These are phyloP conservation scores for Plebejus argus DNA, from an alignment of 2,888 invertebrate genomes.

Conservation along the genomic window DNA sequence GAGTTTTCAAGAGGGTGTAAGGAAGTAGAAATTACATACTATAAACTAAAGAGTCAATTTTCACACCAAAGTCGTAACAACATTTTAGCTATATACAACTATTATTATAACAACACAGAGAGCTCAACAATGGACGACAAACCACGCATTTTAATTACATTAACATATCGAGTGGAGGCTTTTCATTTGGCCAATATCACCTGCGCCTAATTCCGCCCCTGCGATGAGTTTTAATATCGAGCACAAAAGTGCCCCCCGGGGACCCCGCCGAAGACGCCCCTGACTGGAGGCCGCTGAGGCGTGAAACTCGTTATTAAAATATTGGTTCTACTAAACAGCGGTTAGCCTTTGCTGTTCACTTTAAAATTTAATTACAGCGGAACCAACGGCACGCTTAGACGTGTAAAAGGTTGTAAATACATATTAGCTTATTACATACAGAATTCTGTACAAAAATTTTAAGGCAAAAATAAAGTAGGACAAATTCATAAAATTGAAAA, in stretches of 20 bases:
- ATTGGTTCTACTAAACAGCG: slow-evolving; percentile 1
- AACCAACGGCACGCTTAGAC: not conserved
- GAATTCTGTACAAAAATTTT: not conserved
- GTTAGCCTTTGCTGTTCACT: not conserved
- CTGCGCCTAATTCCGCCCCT: not conserved
- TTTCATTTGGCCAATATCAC: not conserved
- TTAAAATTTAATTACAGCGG: slow-evolving; percentile 4
- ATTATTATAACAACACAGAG: too few species aligned
- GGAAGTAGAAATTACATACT: too few species aligned
- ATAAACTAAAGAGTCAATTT: too few species aligned
- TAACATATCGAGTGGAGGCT: not conserved
- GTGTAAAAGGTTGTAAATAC: not conserved
- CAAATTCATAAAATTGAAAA: too few species aligned
- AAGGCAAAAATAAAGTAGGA: not conserved
- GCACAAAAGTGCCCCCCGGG: not conserved
- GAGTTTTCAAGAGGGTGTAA: too few species aligned
- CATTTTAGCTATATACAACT: too few species aligned
- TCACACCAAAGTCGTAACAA: too few species aligned
- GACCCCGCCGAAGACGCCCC: not conserved
- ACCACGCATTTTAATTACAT: not conserved
- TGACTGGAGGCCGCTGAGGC: not conserved
- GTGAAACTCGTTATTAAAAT: slow-evolving; percentile 9
- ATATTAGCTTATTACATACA: not conserved
- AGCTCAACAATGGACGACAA: too few species aligned
- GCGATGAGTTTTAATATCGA: slow-evolving; percentile 12